Evolutionary conservation across 2,888 invertebrate species (phyloP), one percentile per base, ranked within the genome.

Genomic region (Thalpophila matura): DNA sequence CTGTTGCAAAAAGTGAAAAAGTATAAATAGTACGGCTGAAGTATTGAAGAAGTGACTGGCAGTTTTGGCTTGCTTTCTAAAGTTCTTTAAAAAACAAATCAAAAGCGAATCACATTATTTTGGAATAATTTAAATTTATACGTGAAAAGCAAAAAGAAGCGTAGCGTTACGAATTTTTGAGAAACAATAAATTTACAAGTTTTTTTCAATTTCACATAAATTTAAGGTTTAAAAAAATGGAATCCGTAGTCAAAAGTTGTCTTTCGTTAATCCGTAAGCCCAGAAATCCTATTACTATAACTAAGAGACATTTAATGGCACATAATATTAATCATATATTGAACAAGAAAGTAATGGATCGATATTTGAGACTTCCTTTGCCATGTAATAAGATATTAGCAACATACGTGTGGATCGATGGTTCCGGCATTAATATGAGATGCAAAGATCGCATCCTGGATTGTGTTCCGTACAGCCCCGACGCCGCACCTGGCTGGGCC

Each of bases 341-440:
- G 74, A 91, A 84, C 76, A 95, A 94, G 78, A 94, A 93, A 72
- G 86, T 95, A 16, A 81, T 95, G 79, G 95, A 95, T 74, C 90
- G 93, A 63, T 96, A 96, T 81, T 77, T 96, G 84, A 91, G 95
- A 63, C 90, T 97, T 27, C 96, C 96, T 6, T 88, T 95, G 53
- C 96, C 96, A 2, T 95, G 95, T 67, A 95, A 96, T 72, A 96
- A 96, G 72, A 92, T 96, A 27, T 95, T 96, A 80, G 97, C 96
- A 6, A 96, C 96, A 9, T 98, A 98, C 84, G 90, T 97, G 6
- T 98, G 97, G 97, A 97, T 98, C 68, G 98, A 98, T 83, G 97
- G 97, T 16, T 97, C 97, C 1, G 97, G 97, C 1, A 96, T 97
- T 79, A 95, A 96, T 80, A 85, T 97, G 75, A 94, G 98, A 74